Evolutionary conservation across 2,888 invertebrate species (phyloP), one percentile per base, ranked within the genome.

Genomic region (Sarcophaga subvicina): DNA sequence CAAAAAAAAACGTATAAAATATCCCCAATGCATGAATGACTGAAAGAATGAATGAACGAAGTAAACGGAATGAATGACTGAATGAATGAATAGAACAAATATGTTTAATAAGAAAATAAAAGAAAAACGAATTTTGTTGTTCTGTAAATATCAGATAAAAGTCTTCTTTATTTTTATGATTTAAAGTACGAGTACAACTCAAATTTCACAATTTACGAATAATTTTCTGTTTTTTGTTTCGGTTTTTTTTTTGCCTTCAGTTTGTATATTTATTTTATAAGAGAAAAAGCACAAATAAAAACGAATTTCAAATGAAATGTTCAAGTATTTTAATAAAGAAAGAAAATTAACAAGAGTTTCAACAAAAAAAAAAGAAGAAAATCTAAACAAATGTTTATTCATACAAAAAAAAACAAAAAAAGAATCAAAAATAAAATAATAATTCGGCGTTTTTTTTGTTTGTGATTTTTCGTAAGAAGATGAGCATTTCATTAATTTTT

Each of bases 241-340:
- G 8, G 1, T 49, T 54, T 12, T 4, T 17, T 54, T 54, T 12
- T 54, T 14, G 14, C 54, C 54, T 54, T 54, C 17, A 17, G 12
- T 64, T 70, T 80, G 79, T 80, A 75, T 87, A 84, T 87, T 86
- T 86, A 80, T 78, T 83, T 86, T 81, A 81, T 70, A 75, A 75
- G 70, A 67, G 49, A 79, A 70, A 37, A 17, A 20, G 22, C 72
- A 80, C 49, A 71, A 75, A 72, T 45, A 20, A 70, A 80, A 83
- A 62, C 25, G 54, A 79, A 75, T 64, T 86, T 80, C 59, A 81
- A 81, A 84, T 78, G 75, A 87, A 83, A 87, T 78, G 73, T 81
- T 70, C 69, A 77, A 81, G 77, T 85, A 82, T 78, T 83, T 79
- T 67, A 27, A 71, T 80, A 66, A 76, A 77, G 45, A 76, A 80